Conservation (phyloP, 2,113 vertebrate genomes). For the Menidia beryllina region DNA sequence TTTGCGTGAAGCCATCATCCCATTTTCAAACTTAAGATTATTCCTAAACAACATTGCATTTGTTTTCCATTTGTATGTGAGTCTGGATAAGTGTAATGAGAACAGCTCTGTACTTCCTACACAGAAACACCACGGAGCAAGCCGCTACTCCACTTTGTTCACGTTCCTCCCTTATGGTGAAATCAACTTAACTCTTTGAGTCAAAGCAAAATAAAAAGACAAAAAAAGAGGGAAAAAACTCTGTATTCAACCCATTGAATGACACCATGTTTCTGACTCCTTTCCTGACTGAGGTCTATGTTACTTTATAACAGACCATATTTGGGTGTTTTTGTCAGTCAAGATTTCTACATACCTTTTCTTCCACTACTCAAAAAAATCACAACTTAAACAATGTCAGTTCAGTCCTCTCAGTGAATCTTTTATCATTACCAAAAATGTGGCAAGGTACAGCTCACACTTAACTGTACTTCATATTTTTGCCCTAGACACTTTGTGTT, state of each 20-base stretch:
- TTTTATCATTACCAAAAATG: constrained; percentile 17
- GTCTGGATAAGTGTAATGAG: constrained; percentile 29
- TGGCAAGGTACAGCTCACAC: constrained; percentile 34
- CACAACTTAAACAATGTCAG: no score
- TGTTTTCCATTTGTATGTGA: background rate
- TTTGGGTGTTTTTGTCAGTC: constrained; percentile 13
- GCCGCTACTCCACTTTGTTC: constrained; percentile 16
- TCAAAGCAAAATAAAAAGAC: constrained; percentile 14
- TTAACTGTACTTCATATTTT: constrained; percentile 20
- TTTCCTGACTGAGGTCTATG: background rate
- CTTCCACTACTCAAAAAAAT: constrained; percentile 60
- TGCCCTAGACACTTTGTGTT: background rate
- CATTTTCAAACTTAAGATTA: constrained; percentile 18
- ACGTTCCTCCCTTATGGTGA: constrained; percentile 1
- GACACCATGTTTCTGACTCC: constrained; percentile 12
- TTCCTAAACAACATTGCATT: constrained; percentile 26
- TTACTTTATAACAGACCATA: background rate
- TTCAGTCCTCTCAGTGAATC: constrained; percentile 49
- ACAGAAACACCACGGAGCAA: constrained; percentile 9
- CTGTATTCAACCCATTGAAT: constrained; percentile 29
- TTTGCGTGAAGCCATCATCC: constrained; percentile 17
- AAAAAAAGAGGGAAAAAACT: background rate
- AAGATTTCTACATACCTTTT: constrained; percentile 32
- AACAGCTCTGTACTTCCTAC: constrained; percentile 24
- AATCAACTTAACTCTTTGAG: constrained; percentile 12